These are phyloP conservation scores for Lampropteryx suffumata DNA, from an alignment of 2,888 invertebrate genomes.

Conservation along the genomic window DNA sequence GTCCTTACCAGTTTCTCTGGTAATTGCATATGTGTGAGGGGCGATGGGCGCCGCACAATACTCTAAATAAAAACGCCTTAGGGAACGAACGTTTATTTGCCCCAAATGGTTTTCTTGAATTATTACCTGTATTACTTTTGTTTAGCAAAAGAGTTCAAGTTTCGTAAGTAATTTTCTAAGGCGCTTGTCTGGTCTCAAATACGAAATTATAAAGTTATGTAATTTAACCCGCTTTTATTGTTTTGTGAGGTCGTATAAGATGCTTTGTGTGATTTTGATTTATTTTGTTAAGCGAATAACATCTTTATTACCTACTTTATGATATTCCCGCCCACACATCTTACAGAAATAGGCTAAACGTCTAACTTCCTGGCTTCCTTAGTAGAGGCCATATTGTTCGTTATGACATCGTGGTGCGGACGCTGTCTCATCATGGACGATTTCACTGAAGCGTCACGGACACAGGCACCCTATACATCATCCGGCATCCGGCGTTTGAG, in stretches of 20 bases:
- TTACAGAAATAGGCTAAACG: not conserved
- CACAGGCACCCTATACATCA: conserved; percentile 37
- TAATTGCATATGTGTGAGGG: conserved; percentile 45
- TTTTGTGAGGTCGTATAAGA: conserved; percentile 3
- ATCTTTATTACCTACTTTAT: not conserved
- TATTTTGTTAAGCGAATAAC: conserved; percentile 4
- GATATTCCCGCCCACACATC: not conserved
- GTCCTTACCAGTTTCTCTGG: conserved; percentile 26
- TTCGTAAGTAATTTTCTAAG: conserved; percentile 27
- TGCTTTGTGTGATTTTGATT: conserved; percentile 6
- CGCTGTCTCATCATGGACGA: conserved; percentile 29
- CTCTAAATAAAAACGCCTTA: conserved; percentile 36
- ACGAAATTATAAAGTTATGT: conserved; percentile 26
- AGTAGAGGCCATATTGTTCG: conserved; percentile 21
- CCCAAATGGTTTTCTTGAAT: conserved; percentile 30
- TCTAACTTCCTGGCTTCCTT: not conserved
- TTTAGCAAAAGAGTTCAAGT: conserved; percentile 31
- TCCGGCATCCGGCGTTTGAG: conserved; percentile 37
- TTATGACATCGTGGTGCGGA: conserved; percentile 26
- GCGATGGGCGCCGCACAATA: conserved; percentile 13
- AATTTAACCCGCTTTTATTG: conserved; percentile 24
- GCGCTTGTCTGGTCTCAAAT: conserved; percentile 22
- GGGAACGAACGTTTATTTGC: conserved; percentile 26
- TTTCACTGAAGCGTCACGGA: conserved; percentile 28
- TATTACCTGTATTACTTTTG: conserved; percentile 31